A percentile compares a stretch with the other conserved stretches of the same genome.
Evolutionary conservation across 2,113 vertebrate genomes (phyloP).

Genomic region (Ptilonorhynchus violaceus): DNA sequence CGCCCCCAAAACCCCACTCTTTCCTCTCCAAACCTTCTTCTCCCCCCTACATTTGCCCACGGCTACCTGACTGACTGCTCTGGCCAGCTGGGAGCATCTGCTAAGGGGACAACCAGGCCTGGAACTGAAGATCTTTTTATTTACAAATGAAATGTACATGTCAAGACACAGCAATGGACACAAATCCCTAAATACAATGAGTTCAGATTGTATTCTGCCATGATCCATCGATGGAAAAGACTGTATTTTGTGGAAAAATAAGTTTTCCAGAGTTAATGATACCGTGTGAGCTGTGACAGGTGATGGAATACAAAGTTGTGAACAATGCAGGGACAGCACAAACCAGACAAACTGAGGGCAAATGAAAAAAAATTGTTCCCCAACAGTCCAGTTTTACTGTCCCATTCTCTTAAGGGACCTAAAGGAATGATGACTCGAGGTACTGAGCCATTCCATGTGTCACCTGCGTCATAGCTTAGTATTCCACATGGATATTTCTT

Average conservation of each 20-base stretch:
- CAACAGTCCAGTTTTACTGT: accelerated
- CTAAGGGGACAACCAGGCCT: not conserved
- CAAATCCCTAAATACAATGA: not conserved
- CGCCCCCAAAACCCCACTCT: not conserved
- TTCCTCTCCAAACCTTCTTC: not conserved
- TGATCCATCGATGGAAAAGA: accelerated
- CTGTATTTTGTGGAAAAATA: not conserved
- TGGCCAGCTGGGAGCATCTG: not conserved
- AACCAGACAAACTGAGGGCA: not conserved
- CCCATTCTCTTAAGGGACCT: not conserved
- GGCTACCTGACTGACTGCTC: not conserved
- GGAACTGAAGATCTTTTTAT: not conserved
- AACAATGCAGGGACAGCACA: accelerated
- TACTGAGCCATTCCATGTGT: not conserved
- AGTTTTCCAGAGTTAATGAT: not conserved
- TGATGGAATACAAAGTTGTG: not conserved
- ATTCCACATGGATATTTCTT: not conserved
- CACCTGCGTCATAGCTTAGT: not conserved
- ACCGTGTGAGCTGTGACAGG: accelerated
- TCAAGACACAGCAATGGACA: not conserved
- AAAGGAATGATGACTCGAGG: not conserved
- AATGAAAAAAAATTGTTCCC: not conserved
- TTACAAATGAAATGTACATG: not conserved
- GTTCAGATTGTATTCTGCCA: not conserved
- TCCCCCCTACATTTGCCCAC: not conserved